Evolutionary conservation across 1,140 invertebrate genomes (phyloP).

Genomic region (Archivesica marissinica): DNA sequence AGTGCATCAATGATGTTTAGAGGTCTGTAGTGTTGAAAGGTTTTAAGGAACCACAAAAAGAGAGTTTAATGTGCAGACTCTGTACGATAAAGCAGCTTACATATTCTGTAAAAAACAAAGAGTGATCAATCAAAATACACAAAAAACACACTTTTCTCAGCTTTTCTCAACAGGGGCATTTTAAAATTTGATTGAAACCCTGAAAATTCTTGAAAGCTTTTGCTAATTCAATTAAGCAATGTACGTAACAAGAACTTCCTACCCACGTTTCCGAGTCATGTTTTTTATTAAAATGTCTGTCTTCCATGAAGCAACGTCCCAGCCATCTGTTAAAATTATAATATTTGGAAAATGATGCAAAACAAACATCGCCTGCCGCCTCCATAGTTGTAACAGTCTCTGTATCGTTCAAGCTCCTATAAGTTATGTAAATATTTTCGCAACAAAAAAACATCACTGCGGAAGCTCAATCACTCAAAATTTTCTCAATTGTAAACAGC

Average conservation of each 20-base stretch:
- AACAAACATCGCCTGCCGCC: constrained; percentile 19
- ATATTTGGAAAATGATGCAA: constrained; percentile 39
- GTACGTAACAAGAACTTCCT: constrained; percentile 24
- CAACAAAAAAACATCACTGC: constrained; percentile 41
- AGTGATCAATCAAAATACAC: no score
- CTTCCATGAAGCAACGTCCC: background rate
- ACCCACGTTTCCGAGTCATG: background rate
- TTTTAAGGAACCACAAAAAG: no score
- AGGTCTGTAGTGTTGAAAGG: no score
- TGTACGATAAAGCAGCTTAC: no score
- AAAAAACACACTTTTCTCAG: no score
- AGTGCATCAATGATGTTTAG: no score
- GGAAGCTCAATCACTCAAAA: constrained; percentile 39
- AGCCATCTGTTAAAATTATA: constrained; percentile 45
- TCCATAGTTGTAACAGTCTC: constrained; percentile 8
- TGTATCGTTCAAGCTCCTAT: constrained; percentile 9
- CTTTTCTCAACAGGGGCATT: no score
- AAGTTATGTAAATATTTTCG: constrained; percentile 57
- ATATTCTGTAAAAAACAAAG: no score
- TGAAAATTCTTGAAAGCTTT: constrained; percentile 42
- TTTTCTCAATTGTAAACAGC: constrained; percentile 45
- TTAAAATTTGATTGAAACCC: background rate
- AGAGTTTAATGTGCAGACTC: no score
- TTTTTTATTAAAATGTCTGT: constrained; percentile 46
- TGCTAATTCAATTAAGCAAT: constrained; percentile 24